A percentile compares a stretch with the other conserved stretches of the same genome.
These are phyloP conservation scores for Cloeon dipterum DNA, from an alignment of 2,888 invertebrate species.

Conservation along the genomic window DNA sequence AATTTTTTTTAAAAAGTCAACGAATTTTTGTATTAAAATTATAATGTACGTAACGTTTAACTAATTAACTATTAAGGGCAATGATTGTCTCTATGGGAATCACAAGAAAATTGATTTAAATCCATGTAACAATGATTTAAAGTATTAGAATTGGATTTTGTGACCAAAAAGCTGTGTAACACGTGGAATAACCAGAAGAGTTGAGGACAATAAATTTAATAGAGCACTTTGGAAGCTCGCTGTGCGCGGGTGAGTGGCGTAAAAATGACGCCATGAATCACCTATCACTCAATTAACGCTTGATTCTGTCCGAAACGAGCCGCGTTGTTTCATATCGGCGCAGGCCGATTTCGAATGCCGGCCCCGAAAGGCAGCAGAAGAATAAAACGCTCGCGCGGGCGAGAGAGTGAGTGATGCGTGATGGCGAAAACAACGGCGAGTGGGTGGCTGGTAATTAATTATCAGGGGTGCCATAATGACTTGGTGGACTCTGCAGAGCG, in stretches of 20 bases:
- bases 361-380: too few species aligned
- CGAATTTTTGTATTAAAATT: too few species aligned
- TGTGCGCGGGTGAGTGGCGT: not conserved
- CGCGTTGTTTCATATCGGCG: not conserved
- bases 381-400: not conserved
- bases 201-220: not conserved
- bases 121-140: too few species aligned
- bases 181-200: too few species aligned
- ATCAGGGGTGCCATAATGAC: slow-evolving; percentile 5
- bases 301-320: slow-evolving; percentile 4
- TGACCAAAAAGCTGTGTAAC: not conserved
- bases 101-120: too few species aligned
- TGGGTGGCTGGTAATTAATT: slow-evolving; percentile 5
- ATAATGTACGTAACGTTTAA: too few species aligned
- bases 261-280: slow-evolving; percentile 3
- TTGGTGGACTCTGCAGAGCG: too few species aligned
- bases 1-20: too few species aligned
- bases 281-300: slow-evolving; percentile 5
- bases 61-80: too few species aligned
- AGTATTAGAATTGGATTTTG: not conserved
- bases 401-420: not conserved
- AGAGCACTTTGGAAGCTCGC: too few species aligned
- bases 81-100: too few species aligned
- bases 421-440: not conserved
- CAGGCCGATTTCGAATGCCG: not conserved